Evolutionary conservation across 2,797 vertebrate species (phyloP).

Genomic region (Platyrinchus mystaceus): DNA sequence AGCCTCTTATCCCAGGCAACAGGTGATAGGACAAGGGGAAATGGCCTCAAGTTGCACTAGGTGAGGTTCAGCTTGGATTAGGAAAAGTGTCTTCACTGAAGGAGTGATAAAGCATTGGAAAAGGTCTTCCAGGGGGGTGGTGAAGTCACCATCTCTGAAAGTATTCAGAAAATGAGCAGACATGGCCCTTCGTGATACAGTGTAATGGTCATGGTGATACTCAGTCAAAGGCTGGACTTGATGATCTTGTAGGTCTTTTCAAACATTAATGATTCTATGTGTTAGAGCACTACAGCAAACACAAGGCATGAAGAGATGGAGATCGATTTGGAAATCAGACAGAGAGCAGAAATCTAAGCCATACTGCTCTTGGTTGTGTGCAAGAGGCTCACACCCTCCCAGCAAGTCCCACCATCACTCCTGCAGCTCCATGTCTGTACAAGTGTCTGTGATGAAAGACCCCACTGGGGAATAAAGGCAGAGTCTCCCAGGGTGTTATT

Average conservation of each 20-base stretch:
- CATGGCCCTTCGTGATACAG: not conserved
- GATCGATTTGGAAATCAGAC: not conserved
- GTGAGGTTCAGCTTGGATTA: not conserved
- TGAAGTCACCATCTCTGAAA: not conserved
- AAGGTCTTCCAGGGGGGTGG: not conserved
- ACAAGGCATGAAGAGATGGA: rapidly evolving
- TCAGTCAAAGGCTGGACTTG: not conserved
- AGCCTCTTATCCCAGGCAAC: no score
- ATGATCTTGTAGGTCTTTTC: not conserved
- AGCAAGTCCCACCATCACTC: rapidly evolving
- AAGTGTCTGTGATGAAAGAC: not conserved
- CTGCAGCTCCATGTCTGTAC: rapidly evolving
- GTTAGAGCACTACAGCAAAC: rapidly evolving
- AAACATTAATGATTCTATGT: not conserved
- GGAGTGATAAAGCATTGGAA: not conserved
- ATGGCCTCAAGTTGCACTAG: not conserved
- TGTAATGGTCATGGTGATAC: not conserved
- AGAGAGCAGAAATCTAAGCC: not conserved
- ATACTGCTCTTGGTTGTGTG: rapidly evolving
- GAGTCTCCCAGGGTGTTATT: not conserved
- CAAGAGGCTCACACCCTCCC: not conserved
- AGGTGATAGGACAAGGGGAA: not conserved
- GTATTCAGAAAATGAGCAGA: not conserved
- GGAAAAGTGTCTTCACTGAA: not conserved
- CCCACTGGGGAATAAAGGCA: rapidly evolving